phyloP scores from a whole-genome alignment of 1,140 invertebrate species.

The Cotesia glomerata region DNA sequence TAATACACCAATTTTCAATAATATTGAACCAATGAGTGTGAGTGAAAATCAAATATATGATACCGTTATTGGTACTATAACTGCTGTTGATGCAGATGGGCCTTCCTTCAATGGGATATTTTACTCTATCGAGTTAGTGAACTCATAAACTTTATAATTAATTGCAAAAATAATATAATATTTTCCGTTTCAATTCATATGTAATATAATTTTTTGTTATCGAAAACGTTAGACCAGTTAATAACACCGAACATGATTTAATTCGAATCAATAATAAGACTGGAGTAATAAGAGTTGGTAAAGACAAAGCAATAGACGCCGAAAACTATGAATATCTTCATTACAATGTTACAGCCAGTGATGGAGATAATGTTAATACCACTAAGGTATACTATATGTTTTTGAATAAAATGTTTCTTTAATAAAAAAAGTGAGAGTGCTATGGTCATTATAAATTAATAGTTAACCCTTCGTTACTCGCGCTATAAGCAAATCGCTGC shows the following conservation, averaged over 20 bases:
- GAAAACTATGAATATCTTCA: conserved; percentile 34
- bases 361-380: conserved; percentile 21
- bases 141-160: not conserved
- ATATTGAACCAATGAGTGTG: conserved; percentile 29
- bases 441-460: too few species aligned
- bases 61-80: conserved; percentile 32
- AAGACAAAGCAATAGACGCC: conserved; percentile 30
- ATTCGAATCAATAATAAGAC: conserved; percentile 22
- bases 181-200: not conserved
- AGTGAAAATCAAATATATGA: conserved; percentile 33
- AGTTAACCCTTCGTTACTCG: too few species aligned
- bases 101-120: conserved; percentile 32
- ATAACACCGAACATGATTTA: conserved; percentile 26
- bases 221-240: conserved; percentile 13
- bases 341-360: conserved; percentile 32
- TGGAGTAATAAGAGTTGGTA: conserved; percentile 25
- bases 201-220: not conserved
- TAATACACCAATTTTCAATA: conserved; percentile 33
- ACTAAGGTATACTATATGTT: not conserved
- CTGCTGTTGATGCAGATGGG: conserved; percentile 40
- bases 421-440: not conserved
- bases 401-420: not conserved
- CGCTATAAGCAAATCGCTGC: too few species aligned
- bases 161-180: not conserved
- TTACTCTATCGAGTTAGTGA: conserved; percentile 35